Evolutionary conservation across 30 jellyfish, hydroid and myxozoan species (phyloP).

Genomic region (Pelagia noctiluca): DNA sequence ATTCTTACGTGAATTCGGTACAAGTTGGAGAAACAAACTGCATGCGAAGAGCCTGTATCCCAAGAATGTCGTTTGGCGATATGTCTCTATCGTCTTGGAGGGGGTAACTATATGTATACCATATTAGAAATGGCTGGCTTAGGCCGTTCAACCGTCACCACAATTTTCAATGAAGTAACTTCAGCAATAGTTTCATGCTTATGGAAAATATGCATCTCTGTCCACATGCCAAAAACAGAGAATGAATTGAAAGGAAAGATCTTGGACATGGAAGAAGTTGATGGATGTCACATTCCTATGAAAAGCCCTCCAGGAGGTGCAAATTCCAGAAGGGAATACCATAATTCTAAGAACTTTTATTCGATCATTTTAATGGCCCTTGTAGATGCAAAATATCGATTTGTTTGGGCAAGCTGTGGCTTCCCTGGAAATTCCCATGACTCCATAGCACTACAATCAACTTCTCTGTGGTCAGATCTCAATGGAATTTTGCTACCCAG

Average conservation of each 20-base stretch:
- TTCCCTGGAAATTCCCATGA: not conserved
- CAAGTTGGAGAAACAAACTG: conserved; percentile 10
- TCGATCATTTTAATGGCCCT: conserved; percentile 8
- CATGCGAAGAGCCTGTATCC: no score
- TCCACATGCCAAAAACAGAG: no score
- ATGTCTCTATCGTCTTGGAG: not conserved
- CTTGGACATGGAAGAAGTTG: not conserved
- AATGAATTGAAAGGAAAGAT: not conserved
- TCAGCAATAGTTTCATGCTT: conserved; percentile 9
- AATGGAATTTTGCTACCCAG: conserved; percentile 38
- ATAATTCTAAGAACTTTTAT: no score
- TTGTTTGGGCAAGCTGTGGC: conserved; percentile 5
- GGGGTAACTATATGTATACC: conserved; percentile 16
- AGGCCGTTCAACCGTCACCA: conserved; percentile 30
- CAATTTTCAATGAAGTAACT: conserved; percentile 6
- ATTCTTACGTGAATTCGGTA: conserved; percentile 17
- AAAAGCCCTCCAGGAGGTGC: not conserved
- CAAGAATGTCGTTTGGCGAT: no score
- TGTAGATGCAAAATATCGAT: conserved; percentile 13
- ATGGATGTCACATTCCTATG: not conserved
- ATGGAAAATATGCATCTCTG: no score
- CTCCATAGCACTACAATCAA: conserved; percentile 58
- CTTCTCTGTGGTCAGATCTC: conserved; percentile 50
- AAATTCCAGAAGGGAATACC: no score
- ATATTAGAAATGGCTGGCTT: conserved; percentile 24